Percentiles rank a stretch among this genome's conserved stretches.
phyloP scores from a whole-genome alignment of 2,113 vertebrate species.

The Mustelus asterias region DNA sequence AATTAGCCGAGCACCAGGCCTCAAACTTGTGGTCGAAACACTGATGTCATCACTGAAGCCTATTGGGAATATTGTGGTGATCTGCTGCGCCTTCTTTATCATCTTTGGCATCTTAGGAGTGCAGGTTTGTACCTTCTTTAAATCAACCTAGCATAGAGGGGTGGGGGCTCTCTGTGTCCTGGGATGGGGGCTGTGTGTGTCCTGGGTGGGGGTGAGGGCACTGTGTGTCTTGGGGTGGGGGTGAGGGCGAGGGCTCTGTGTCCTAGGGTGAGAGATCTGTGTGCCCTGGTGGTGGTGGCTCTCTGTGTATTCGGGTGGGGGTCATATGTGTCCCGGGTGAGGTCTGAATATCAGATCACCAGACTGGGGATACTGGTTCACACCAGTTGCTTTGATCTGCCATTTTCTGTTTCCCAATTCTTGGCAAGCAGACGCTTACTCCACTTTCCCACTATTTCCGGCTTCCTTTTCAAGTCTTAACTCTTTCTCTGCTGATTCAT shows the following conservation, averaged over 20 bases:
- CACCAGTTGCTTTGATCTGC: neutral
- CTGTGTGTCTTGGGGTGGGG: neutral
- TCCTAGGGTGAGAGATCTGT: neutral
- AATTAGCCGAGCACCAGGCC: constrained; percentile 92
- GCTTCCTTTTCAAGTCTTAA: neutral
- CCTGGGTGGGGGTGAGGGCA: no score
- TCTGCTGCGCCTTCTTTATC: constrained; percentile 99
- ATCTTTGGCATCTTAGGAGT: constrained; percentile 98
- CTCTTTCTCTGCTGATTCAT: neutral
- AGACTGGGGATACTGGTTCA: neutral
- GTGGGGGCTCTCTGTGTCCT: neutral
- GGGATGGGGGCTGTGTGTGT: neutral
- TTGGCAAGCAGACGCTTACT: neutral
- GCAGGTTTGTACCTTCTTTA: constrained; percentile 68
- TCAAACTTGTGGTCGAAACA: constrained; percentile 96
- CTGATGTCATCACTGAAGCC: constrained; percentile 97
- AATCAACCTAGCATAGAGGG: neutral
- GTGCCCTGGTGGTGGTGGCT: neutral
- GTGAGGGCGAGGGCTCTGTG: no score
- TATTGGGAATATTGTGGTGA: constrained; percentile 98
- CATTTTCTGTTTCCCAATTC: neutral
- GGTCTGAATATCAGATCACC: no score
- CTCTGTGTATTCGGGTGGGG: neutral
- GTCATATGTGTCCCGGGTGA: neutral
- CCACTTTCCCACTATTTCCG: neutral